Percentiles rank a stretch among this genome's conserved stretches.
These are phyloP conservation scores for Apogon hyalosoma DNA, from an alignment of 2,797 vertebrate species.

Conservation along the genomic window DNA sequence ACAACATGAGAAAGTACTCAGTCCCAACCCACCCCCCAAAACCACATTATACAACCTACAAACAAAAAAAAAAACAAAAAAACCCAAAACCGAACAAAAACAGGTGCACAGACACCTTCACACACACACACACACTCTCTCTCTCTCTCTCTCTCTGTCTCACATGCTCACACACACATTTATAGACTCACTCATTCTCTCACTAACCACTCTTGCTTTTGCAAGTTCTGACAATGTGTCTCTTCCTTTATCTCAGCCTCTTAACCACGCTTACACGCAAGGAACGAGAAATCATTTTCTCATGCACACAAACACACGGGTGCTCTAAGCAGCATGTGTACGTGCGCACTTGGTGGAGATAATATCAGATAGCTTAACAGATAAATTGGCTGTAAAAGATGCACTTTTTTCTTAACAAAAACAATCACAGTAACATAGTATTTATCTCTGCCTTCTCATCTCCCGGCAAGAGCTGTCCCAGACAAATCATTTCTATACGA, in stretches of 20 bases:
- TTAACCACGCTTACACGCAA: constrained; percentile 34
- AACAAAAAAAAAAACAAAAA: constrained; percentile 61
- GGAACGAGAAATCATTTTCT: constrained; percentile 64
- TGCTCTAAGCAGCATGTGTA: constrained; percentile 79
- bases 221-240: constrained; percentile 56
- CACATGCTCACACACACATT: constrained; percentile 23
- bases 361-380: constrained; percentile 82
- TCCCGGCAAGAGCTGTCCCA: constrained; percentile 76
- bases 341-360: constrained; percentile 81
- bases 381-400: constrained; percentile 87
- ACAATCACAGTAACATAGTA: constrained; percentile 87
- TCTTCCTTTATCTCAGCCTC: constrained; percentile 58
- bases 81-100: constrained; percentile 53
- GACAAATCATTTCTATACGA: constrained; percentile 78
- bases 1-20: constrained; percentile 76
- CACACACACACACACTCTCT: constrained; percentile 23
- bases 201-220: constrained; percentile 43
- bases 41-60: constrained; percentile 71
- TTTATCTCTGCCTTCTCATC: constrained; percentile 79
- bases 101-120: constrained; percentile 55
- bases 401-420: constrained; percentile 86
- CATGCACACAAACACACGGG: constrained; percentile 75
- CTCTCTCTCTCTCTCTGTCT: constrained; percentile 10
- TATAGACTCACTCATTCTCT: constrained; percentile 20
- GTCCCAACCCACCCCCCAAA: constrained; percentile 26